Evolutionary conservation across 1,140 invertebrate species (phyloP).

Genomic region (Dreissena polymorpha): DNA sequence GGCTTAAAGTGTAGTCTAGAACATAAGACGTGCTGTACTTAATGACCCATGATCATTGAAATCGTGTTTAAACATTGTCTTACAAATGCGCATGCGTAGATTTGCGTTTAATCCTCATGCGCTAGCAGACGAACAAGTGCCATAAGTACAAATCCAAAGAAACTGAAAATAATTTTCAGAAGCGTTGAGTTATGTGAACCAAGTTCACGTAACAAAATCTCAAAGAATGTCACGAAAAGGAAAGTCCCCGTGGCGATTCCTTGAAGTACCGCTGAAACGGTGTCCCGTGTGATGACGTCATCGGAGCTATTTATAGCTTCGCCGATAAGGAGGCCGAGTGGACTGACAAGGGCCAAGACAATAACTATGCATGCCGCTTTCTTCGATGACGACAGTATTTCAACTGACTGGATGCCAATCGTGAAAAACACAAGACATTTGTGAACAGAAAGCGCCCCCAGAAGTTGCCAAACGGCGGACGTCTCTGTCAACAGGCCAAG

Average conservation of each 20-base stretch:
- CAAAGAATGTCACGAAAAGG: slow-evolving; percentile 94
- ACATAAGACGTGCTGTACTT: too few relatives aligned
- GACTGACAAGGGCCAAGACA: slow-evolving; percentile 85
- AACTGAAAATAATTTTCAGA: slow-evolving; percentile 43
- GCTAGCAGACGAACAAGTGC: slow-evolving; percentile 50
- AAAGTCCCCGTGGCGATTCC: slow-evolving; percentile 92
- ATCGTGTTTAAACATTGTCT: too few relatives aligned
- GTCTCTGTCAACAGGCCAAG: slow-evolving; percentile 72
- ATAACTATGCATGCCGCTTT: slow-evolving; percentile 69
- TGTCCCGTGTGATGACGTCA: slow-evolving; percentile 58
- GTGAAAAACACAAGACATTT: slow-evolving; percentile 90
- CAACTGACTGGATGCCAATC: slow-evolving; percentile 85
- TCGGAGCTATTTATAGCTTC: slow-evolving; percentile 79
- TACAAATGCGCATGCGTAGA: too few relatives aligned
- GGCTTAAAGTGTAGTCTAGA: too few relatives aligned
- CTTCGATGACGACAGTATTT: slow-evolving; percentile 81
- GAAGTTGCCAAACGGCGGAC: slow-evolving; percentile 85
- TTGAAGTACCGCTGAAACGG: slow-evolving; percentile 81
- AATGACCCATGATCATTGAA: too few relatives aligned
- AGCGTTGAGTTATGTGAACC: slow-evolving; percentile 35
- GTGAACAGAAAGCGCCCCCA: slow-evolving; percentile 84
- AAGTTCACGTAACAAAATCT: slow-evolving; percentile 86
- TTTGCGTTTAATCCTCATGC: background rate
- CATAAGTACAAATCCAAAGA: slow-evolving; percentile 59
- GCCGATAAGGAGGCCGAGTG: slow-evolving; percentile 83